Conservation (phyloP, 2,797 vertebrate genomes). For the Monodelphis domestica region DNA sequence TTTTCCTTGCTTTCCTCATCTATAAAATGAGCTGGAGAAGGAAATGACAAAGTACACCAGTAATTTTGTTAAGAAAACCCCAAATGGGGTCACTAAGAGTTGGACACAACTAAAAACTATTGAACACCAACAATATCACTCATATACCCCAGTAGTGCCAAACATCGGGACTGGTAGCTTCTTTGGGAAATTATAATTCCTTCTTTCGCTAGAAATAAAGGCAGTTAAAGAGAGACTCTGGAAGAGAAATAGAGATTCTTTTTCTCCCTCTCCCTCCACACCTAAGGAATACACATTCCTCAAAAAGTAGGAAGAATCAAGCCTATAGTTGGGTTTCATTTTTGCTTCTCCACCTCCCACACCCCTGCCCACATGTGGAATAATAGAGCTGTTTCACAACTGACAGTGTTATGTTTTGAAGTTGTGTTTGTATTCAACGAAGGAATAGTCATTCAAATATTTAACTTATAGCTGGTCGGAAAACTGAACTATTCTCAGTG, state of each 20-base stretch:
- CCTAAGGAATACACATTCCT: background rate
- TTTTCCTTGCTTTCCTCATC: too few species aligned
- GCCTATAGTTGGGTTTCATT: background rate
- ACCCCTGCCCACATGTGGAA: too few species aligned
- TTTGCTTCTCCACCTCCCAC: background rate
- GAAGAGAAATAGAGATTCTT: background rate
- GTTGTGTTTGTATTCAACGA: constrained; percentile 52
- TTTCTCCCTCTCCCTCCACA: background rate
- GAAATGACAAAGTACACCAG: too few species aligned
- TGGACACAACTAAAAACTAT: too few species aligned
- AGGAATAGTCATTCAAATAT: constrained; percentile 55
- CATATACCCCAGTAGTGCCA: background rate
- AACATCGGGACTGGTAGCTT: background rate
- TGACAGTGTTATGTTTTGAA: constrained; percentile 53
- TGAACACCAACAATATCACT: too few species aligned
- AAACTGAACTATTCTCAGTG: constrained; percentile 63
- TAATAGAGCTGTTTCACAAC: constrained; percentile 59
- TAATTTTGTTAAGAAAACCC: too few species aligned
- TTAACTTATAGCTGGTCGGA: constrained; percentile 60
- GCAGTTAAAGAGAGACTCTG: background rate
- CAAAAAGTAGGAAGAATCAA: background rate
- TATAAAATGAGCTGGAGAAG: too few species aligned
- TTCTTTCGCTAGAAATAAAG: background rate
- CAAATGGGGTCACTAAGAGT: too few species aligned
- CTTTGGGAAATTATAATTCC: background rate